Evolutionary conservation across 1,140 invertebrate genomes (phyloP).

Genomic region (Leptinotarsa defecta): DNA sequence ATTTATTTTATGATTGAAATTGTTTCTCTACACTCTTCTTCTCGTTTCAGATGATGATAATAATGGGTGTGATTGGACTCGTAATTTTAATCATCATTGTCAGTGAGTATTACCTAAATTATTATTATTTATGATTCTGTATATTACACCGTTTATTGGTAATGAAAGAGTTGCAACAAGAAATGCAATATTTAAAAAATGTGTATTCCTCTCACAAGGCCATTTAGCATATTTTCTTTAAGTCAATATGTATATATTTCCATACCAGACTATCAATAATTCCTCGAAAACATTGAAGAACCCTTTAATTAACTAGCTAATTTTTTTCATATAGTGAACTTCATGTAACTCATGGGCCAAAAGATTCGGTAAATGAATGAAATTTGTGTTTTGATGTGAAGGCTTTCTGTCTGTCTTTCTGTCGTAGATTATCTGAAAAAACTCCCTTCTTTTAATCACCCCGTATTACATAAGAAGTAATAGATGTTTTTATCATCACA

Average conservation of each 20-base stretch:
- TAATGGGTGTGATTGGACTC: conserved; percentile 85
- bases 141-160: no score
- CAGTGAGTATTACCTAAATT: conserved; percentile 70
- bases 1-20: no score
- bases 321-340: conserved; percentile 67
- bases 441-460: conserved; percentile 8
- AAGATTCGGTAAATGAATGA: conserved; percentile 47
- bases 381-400: conserved; percentile 30
- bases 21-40: background rate
- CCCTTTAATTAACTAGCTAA: conserved; percentile 54
- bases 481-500: background rate
- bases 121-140: conserved; percentile 8
- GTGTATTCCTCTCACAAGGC: no score
- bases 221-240: no score
- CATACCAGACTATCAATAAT: background rate
- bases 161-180: no score
- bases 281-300: background rate
- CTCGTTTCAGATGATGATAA: conserved; percentile 82
- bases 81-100: conserved; percentile 87
- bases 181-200: no score
- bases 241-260: no score
- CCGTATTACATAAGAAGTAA: background rate
- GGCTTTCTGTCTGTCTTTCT: conserved; percentile 32
- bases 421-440: conserved; percentile 25
- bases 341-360: conserved; percentile 68